A percentile compares a stretch with the other conserved stretches of the same genome.
Evolutionary conservation across 2,888 invertebrate species (phyloP).

Genomic region (Lasioglossum malachurum): DNA sequence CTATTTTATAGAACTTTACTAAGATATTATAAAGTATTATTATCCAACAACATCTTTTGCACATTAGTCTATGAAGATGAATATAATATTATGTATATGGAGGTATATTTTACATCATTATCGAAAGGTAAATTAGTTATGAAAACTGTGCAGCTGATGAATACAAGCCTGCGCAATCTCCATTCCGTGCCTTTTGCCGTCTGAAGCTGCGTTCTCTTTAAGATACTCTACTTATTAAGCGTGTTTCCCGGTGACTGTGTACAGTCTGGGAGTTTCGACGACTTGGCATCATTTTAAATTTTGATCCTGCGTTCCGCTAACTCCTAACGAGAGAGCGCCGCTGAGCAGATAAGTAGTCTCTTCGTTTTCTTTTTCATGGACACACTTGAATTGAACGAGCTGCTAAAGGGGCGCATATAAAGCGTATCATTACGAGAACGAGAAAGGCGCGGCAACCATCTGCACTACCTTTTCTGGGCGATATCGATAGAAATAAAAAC

Average conservation of each 20-base stretch:
- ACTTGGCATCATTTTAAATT: constrained; percentile 33
- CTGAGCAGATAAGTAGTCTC: constrained; percentile 13
- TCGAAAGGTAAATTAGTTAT: constrained; percentile 22
- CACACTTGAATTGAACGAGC: constrained; percentile 30
- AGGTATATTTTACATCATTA: neutral
- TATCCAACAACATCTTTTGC: no score
- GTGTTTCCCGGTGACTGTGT: constrained; percentile 32
- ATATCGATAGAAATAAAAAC: constrained; percentile 29
- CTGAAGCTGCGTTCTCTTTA: neutral
- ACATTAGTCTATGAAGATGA: neutral
- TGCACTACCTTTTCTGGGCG: neutral
- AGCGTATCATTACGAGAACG: constrained; percentile 29
- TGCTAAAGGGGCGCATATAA: constrained; percentile 33
- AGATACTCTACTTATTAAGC: constrained; percentile 53
- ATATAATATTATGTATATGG: neutral
- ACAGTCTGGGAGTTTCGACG: constrained; percentile 28
- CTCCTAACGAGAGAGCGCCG: constrained; percentile 28
- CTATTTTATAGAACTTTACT: no score
- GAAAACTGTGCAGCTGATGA: constrained; percentile 16
- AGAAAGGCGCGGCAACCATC: constrained; percentile 13
- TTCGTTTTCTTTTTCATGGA: constrained; percentile 26
- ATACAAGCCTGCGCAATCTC: neutral
- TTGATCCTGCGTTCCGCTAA: constrained; percentile 25
- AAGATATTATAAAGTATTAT: no score
- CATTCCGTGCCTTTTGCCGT: constrained; percentile 11